These are phyloP conservation scores for Notospermus geniculatus DNA, from an alignment of 1,140 invertebrate species.

Conservation along the genomic window DNA sequence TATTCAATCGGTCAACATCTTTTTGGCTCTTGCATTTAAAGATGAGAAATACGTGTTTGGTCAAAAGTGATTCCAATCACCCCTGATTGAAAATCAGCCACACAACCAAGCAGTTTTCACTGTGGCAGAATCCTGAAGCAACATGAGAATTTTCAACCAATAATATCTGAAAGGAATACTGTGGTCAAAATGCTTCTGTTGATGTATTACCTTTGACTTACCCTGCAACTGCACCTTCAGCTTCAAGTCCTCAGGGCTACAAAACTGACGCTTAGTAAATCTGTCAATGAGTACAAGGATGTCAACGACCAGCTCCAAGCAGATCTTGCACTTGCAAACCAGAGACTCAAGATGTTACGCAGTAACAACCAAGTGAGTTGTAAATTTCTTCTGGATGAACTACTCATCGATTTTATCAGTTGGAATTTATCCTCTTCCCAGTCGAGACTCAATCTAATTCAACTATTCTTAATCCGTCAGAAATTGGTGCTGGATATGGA, in stretches of 20 bases:
- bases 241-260: constrained; percentile 19
- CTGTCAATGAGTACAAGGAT: constrained; percentile 35
- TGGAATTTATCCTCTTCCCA: background rate
- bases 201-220: background rate
- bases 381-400: too few species aligned
- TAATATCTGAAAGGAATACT: too few species aligned
- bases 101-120: too few species aligned
- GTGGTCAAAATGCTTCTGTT: background rate
- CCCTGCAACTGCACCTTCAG: background rate
- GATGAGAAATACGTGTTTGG: too few species aligned
- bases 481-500: constrained; percentile 42
- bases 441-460: too few species aligned
- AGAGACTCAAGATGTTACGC: constrained; percentile 37
- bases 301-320: constrained; percentile 32
- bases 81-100: too few species aligned
- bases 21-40: too few species aligned
- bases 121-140: too few species aligned
- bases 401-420: background rate
- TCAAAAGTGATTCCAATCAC: too few species aligned
- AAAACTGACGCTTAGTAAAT: constrained; percentile 29
- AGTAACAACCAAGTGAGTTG: constrained; percentile 42
- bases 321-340: constrained; percentile 39
- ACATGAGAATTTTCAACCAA: too few species aligned
- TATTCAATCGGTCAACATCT: too few species aligned
- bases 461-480: too few species aligned